Base-by-base conservation (phyloP, 2,797 vertebrate species). In the Microctenopoma steveboyesi region DNA sequence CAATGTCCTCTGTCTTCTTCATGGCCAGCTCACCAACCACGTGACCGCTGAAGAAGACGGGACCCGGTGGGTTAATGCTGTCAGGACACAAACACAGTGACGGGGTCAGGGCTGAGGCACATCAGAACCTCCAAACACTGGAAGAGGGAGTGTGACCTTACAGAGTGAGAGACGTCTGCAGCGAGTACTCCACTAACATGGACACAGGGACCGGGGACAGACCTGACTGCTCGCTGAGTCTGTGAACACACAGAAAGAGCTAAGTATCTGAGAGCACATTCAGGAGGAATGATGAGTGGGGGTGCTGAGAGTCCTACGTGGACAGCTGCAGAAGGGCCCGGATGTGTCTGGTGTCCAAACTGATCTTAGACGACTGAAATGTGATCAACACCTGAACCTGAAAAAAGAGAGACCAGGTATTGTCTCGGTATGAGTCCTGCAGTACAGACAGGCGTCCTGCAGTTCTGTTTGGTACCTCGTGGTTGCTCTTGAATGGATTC, bases 21-120 rank as follows among this genome's bases (percentile, higher is more conserved):
- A 97, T 95, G 64, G 94, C 95, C 0, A 95, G 93, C 79, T 98
- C 96, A 0, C 96, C 96, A 46, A 91, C 89, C 84, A 98, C 95
- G 7, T 76, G 62, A 46, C 97, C 96, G 2, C 96, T 92, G 86
- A 97, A 98, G 83, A 92, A 91, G 0, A 89, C 79, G 57, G 90
- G 92, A 35, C 83, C 59, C 0, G 84, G 72, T 0, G 68, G 37
- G 2, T 45, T 78, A 25, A 72, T 49, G 58, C 96, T 97, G 86
- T 59, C 46, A 51, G 27, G 45, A 57, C 13, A 59, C 14, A 66
- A 22, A 22, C 25, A 12, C 2, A 16, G n/a, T 50, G 1, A 49
- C 16, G 4, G 50, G 10, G 35, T 39, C 37, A 30, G 28, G 28
- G 4, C 5, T 30, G 28, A 6, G 28, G 28, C 46, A 48, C 10